A percentile compares a stretch with the other conserved stretches of the same genome.
These are phyloP conservation scores for Acrocephalus scirpaceus DNA, from an alignment of 2,797 vertebrate species.

Conservation along the genomic window DNA sequence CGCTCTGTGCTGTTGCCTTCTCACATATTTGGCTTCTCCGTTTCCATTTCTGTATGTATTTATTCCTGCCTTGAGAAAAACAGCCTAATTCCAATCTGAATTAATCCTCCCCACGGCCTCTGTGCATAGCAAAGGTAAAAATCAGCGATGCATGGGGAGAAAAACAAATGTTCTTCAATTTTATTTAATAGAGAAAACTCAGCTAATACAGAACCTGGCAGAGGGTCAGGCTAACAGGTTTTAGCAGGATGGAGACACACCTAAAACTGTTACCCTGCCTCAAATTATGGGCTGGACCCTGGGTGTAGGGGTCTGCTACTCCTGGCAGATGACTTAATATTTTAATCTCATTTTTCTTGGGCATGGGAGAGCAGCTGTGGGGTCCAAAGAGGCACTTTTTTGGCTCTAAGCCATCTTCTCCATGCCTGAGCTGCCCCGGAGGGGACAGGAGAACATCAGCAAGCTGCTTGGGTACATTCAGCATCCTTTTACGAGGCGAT, in stretches of 20 bases:
- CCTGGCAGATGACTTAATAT: neutral
- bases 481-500: neutral
- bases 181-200: neutral
- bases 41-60: slow-evolving; percentile 49
- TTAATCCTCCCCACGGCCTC: neutral
- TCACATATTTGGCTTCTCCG: slow-evolving; percentile 32
- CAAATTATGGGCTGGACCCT: neutral
- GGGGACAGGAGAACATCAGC: neutral
- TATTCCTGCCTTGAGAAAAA: slow-evolving; percentile 34
- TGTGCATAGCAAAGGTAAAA: neutral
- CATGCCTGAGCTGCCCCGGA: fast-evolving
- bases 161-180: slow-evolving; percentile 38
- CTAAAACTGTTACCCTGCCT: neutral
- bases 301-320: fast-evolving
- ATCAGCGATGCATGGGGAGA: slow-evolving; percentile 22
- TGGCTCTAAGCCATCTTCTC: neutral
- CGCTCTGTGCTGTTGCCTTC: neutral
- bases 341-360: neutral
- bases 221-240: neutral
- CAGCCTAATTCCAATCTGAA: neutral
- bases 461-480: neutral
- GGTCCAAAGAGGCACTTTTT: neutral
- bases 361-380: neutral
- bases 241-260: neutral
- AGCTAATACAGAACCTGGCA: fast-evolving